Percentiles rank a stretch among this genome's conserved stretches.
Evolutionary conservation across 2,797 vertebrate species (phyloP).

Genomic region (Spinus pinus): DNA sequence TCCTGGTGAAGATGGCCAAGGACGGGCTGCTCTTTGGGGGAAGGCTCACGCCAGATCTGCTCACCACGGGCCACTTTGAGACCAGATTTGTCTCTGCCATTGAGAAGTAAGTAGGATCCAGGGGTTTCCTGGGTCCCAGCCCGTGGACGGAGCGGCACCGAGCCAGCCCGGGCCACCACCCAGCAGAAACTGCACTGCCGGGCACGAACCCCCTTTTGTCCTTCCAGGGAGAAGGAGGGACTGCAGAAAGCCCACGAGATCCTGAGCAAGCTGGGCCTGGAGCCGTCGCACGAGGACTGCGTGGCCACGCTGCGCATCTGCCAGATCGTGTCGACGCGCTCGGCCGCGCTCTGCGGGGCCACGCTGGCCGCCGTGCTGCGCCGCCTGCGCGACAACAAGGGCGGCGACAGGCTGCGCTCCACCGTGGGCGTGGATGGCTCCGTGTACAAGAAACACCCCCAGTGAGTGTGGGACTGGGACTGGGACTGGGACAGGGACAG

Average conservation of each 20-base stretch:
- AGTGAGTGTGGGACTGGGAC: conserved; percentile 86
- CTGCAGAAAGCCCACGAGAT: conserved; percentile 80
- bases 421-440: conserved; percentile 92
- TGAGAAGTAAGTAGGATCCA: conserved; percentile 77
- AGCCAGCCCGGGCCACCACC: background rate
- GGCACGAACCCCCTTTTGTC: background rate
- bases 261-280: conserved; percentile 81
- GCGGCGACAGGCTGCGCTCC: conserved; percentile 82
- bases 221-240: conserved; percentile 85
- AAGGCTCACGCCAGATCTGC: conserved; percentile 81
- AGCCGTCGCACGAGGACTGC: conserved; percentile 86
- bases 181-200: background rate
- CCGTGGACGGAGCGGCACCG: accelerated
- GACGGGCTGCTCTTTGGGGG: conserved; percentile 87
- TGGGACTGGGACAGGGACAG: too few species aligned
- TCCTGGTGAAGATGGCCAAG: conserved; percentile 94
- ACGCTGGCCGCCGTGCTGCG: conserved; percentile 85
- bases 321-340: conserved; percentile 90
- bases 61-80: conserved; percentile 84
- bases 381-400: conserved; percentile 93
- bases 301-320: conserved; percentile 86
- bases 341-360: conserved; percentile 87
- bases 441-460: conserved; percentile 93
- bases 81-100: conserved; percentile 88
- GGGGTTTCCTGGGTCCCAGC: background rate